phyloP scores from a whole-genome alignment of 2,113 vertebrate genomes.

The Alces alces region DNA sequence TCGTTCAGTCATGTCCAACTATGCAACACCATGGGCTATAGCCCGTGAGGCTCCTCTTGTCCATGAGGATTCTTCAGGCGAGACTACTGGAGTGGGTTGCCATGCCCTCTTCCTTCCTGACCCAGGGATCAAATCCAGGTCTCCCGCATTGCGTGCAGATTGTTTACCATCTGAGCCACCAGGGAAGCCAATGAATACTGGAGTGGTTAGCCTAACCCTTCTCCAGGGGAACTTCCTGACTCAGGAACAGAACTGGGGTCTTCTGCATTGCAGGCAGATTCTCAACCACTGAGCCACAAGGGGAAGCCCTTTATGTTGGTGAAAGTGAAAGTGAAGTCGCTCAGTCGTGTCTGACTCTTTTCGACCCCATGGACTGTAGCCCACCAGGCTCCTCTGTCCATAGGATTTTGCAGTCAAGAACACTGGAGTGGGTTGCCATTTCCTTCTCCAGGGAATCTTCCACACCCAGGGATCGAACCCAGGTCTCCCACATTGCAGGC shows the following conservation, averaged over 20 bases:
- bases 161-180: background rate
- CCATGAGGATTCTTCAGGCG: background rate
- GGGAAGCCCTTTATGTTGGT: background rate
- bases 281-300: background rate
- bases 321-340: background rate
- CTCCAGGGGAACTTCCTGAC: background rate
- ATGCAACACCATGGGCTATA: background rate
- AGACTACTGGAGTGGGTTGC: background rate
- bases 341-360: fast-evolving
- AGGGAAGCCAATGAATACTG: background rate
- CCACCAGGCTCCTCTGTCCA: background rate
- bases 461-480: fast-evolving
- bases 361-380: background rate
- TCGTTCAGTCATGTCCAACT: fast-evolving
- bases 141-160: fast-evolving
- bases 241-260: background rate
- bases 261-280: background rate
- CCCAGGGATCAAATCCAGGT: background rate
- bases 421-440: background rate
- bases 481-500: background rate
- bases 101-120: background rate
- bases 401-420: background rate
- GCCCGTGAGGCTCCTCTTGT: background rate
- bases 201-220: background rate
- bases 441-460: background rate